Percentiles rank a stretch among this genome's conserved stretches.
Conservation (phyloP, 2,113 vertebrate genomes). For the Podocnemis expansa region DNA sequence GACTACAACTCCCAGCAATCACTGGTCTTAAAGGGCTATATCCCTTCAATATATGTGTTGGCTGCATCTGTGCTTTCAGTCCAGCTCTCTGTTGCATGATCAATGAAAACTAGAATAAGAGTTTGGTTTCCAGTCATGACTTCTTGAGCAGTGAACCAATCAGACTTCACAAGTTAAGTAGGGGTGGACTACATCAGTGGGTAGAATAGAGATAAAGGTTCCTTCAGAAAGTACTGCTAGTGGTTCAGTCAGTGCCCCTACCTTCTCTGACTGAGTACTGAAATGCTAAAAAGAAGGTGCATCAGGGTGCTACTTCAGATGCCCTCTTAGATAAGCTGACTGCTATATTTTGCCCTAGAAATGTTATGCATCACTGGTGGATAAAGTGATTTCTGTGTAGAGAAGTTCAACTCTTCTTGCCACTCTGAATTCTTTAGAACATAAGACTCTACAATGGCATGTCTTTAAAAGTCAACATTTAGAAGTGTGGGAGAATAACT, state of each 20-base stretch:
- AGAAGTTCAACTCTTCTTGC: neutral
- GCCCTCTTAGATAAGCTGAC: neutral
- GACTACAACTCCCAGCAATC: neutral
- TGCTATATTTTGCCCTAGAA: neutral
- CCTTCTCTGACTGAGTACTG: neutral
- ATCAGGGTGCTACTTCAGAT: neutral
- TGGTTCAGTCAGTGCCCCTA: neutral
- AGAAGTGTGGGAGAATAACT: neutral
- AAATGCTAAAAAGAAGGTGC: neutral
- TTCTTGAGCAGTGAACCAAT: neutral
- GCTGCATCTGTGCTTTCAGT: neutral
- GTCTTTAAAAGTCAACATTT: neutral
- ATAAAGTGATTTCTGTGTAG: neutral
- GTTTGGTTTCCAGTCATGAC: neutral
- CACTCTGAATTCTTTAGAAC: rapidly evolving
- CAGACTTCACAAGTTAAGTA: neutral
- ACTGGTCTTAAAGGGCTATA: neutral
- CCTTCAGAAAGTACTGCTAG: neutral
- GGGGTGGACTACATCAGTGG: neutral
- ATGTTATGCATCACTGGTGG: neutral
- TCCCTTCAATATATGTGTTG: neutral
- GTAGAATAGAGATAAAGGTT: neutral
- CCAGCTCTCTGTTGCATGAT: neutral
- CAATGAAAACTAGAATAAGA: constrained; percentile 1
- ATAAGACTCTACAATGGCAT: neutral